These are phyloP conservation scores for Notolabrus celidotus DNA, from an alignment of 2,797 vertebrate species.

Conservation along the genomic window DNA sequence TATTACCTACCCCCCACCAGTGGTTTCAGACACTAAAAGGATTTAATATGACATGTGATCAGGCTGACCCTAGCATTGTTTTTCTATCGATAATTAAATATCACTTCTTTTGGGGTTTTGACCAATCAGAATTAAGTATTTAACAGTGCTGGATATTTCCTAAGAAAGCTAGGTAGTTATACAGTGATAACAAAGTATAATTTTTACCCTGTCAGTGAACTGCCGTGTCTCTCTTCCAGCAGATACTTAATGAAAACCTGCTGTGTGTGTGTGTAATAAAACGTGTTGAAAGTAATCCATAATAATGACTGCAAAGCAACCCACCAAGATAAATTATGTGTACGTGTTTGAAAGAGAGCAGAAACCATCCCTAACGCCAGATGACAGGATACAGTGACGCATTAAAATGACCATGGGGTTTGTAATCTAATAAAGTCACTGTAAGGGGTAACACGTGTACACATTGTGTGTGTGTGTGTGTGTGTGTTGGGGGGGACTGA, in stretches of 20 bases:
- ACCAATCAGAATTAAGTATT: too few relatives aligned
- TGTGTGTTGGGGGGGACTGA: neutral
- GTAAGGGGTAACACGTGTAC: constrained; percentile 16
- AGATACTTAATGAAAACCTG: neutral
- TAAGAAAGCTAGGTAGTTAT: too few relatives aligned
- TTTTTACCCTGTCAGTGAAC: neutral
- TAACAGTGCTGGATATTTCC: too few relatives aligned
- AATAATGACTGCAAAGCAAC: neutral
- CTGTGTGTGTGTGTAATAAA: neutral
- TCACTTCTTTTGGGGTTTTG: too few relatives aligned
- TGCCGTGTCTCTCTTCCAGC: neutral
- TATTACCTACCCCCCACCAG: too few relatives aligned
- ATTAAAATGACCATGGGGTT: constrained; percentile 5
- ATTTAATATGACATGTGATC: too few relatives aligned
- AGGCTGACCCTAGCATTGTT: too few relatives aligned
- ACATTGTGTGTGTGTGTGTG: too few relatives aligned
- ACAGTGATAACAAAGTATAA: too few relatives aligned
- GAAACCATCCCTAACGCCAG: neutral
- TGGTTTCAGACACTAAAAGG: too few relatives aligned
- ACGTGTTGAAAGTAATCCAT: neutral
- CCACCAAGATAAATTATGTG: neutral
- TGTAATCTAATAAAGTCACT: constrained; percentile 35
- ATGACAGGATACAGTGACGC: constrained; percentile 5
- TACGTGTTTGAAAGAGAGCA: neutral
- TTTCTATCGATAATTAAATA: too few relatives aligned